A percentile compares a stretch with the other conserved stretches of the same genome.
Conservation (phyloP, 2,797 vertebrate genomes). For the Erethizon dorsatum region DNA sequence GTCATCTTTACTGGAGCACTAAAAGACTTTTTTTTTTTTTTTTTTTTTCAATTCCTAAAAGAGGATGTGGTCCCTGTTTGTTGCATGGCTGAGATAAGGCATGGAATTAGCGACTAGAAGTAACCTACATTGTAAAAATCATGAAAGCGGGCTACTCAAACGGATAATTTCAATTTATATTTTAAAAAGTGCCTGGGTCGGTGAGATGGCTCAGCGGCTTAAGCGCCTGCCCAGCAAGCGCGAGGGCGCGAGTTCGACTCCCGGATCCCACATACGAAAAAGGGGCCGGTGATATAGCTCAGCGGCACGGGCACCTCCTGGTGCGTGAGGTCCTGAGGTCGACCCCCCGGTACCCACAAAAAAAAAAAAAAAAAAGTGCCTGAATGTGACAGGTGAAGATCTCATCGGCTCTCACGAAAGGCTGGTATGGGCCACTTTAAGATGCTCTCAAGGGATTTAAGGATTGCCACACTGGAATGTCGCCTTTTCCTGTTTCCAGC, state of each 20-base stretch:
- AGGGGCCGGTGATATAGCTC: too few relatives aligned
- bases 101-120: neutral
- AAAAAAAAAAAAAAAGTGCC: neutral
- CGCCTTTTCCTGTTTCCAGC: conserved; percentile 54
- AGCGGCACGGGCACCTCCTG: too few relatives aligned
- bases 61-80: neutral
- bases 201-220: too few relatives aligned
- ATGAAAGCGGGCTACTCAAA: neutral
- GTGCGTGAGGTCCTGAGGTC: too few relatives aligned
- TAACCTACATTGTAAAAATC: neutral
- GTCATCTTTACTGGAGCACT: neutral
- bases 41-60: neutral
- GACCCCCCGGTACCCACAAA: too few relatives aligned
- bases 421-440: neutral
- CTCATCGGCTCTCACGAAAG: neutral
- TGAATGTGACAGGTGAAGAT: neutral
- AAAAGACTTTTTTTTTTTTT: neutral
- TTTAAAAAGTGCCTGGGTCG: neutral
- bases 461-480: neutral
- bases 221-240: too few relatives aligned
- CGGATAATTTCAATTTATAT: neutral
- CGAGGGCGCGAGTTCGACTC: too few relatives aligned
- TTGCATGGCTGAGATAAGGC: neutral
- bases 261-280: too few relatives aligned
- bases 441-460: conserved; percentile 54